A percentile compares a stretch with the other conserved stretches of the same genome.
phyloP scores from a whole-genome alignment of 2,113 vertebrate genomes.

The Ptilonorhynchus violaceus region DNA sequence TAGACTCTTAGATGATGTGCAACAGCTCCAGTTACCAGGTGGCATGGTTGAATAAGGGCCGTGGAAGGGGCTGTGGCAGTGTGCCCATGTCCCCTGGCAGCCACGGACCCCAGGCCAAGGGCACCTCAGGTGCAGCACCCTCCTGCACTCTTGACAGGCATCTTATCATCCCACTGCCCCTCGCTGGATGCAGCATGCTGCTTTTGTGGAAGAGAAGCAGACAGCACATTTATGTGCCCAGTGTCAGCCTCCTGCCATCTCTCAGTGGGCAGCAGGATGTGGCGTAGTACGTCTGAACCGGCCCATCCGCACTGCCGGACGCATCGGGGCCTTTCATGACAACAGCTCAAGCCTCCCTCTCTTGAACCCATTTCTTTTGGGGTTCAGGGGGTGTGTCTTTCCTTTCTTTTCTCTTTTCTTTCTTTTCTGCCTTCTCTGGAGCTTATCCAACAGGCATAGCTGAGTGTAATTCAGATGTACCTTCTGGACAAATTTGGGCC shows the following conservation, averaged over 20 bases:
- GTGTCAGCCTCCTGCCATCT: background rate
- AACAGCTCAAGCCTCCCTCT: background rate
- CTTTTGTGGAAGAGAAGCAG: background rate
- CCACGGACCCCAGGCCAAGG: background rate
- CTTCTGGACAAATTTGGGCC: background rate
- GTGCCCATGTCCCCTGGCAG: accelerated
- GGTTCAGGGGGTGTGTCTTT: background rate
- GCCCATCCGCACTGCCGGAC: background rate
- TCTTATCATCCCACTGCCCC: background rate
- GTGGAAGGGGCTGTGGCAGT: accelerated
- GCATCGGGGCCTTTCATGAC: background rate
- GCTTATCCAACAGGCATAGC: background rate
- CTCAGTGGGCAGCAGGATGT: accelerated
- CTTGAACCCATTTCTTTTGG: background rate
- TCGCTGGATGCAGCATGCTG: background rate
- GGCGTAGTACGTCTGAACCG: background rate
- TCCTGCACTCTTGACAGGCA: background rate
- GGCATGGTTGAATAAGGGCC: background rate
- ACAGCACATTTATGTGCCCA: background rate
- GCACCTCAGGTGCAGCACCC: background rate
- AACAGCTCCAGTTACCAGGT: background rate
- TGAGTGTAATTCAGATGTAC: background rate
- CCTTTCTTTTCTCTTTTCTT: background rate
- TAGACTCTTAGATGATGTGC: background rate
- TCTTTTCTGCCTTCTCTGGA: background rate